phyloP scores from a whole-genome alignment of 2,888 invertebrate genomes.

The Julus scandinavius region DNA sequence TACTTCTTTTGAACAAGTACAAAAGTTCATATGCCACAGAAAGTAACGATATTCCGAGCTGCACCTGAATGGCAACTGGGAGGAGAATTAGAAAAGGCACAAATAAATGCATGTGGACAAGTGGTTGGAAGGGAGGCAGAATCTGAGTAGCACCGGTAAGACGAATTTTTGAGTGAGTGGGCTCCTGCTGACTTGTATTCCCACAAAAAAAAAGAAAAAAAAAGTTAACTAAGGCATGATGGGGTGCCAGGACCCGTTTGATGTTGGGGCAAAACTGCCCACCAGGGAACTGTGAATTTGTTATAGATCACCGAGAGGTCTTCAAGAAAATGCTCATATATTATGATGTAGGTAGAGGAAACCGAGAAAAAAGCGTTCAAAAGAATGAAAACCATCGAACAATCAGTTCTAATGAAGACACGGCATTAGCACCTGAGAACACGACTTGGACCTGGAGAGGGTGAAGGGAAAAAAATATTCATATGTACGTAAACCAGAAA shows the following conservation, averaged over 20 bases:
- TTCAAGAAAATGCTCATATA: background rate
- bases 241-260: slow-evolving; percentile 14
- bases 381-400: slow-evolving; percentile 20
- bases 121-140: background rate
- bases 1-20: background rate
- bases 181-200: background rate
- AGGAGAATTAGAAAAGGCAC: background rate
- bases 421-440: slow-evolving; percentile 21
- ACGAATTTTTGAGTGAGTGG: slow-evolving; percentile 32
- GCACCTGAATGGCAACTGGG: background rate
- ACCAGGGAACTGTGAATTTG: slow-evolving; percentile 14
- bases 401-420: slow-evolving; percentile 27
- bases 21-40: background rate
- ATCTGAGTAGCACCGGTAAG: background rate
- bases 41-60: background rate
- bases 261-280: slow-evolving; percentile 33
- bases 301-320: slow-evolving; percentile 33
- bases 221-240: slow-evolving; percentile 18
- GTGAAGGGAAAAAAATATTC: background rate
- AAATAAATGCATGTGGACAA: background rate
- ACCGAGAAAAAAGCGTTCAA: background rate
- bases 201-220: background rate
- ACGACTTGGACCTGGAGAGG: background rate
- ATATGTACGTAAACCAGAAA: background rate
- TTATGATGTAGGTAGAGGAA: background rate